A percentile compares a stretch with the other conserved stretches of the same genome.
Conservation (phyloP, 2,797 vertebrate species). For the Typhlichthys subterraneus region DNA sequence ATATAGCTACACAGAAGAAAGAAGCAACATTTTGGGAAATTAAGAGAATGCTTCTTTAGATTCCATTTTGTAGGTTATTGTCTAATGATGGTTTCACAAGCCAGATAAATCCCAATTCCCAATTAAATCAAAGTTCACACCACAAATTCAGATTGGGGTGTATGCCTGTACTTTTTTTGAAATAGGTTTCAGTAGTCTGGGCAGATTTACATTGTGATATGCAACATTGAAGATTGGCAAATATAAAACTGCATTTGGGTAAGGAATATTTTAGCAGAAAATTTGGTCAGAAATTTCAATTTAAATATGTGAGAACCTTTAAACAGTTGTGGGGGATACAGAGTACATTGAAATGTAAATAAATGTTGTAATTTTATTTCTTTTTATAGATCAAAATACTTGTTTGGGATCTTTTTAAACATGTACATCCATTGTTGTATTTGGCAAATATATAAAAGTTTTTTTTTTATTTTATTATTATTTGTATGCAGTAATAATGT, state of each 20-base stretch:
- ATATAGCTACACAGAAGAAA: slow-evolving; percentile 65
- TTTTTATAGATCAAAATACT: slow-evolving; percentile 75
- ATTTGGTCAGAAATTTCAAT: slow-evolving; percentile 58
- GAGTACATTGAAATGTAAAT: slow-evolving; percentile 74
- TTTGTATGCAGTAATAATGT: slow-evolving; percentile 79
- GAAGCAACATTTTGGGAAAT: slow-evolving; percentile 53
- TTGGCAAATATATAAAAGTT: slow-evolving; percentile 71
- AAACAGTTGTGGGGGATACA: slow-evolving; percentile 48
- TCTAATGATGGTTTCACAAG: no score
- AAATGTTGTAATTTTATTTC: slow-evolving; percentile 78
- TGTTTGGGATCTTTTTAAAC: slow-evolving; percentile 75
- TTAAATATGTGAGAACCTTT: slow-evolving; percentile 54
- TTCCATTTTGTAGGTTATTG: slow-evolving; percentile 31
- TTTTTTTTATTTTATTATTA: slow-evolving; percentile 69
- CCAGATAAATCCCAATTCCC: no score
- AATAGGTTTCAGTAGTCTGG: no score
- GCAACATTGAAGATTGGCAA: slow-evolving; percentile 29
- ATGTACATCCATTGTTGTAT: slow-evolving; percentile 79
- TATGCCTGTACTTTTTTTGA: no score
- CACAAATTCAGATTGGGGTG: no score
- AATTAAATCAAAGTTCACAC: no score
- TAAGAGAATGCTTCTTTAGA: slow-evolving; percentile 43
- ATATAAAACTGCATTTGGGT: slow-evolving; percentile 62
- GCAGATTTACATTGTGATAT: no score
- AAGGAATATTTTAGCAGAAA: slow-evolving; percentile 66